Base-by-base conservation (phyloP, 2,888 invertebrate species). In the Ochropleura plecta region DNA sequence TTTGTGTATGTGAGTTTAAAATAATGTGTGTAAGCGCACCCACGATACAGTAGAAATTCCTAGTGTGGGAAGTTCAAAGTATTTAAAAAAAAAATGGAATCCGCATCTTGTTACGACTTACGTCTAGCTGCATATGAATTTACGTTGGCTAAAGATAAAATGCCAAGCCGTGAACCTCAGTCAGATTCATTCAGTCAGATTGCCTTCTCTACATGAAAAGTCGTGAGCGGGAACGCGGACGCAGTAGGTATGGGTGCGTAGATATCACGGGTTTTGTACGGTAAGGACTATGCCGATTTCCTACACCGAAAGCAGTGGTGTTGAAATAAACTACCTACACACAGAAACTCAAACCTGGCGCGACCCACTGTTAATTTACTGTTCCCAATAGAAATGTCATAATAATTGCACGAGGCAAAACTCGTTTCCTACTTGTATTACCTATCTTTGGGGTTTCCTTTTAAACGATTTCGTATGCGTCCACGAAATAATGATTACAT, bases 401-500 rank as follows among this genome's bases (percentile, higher is more conserved):
- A 44, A 49, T 30, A 69, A 64, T 51, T 20, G n/a, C 16, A 14
- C 8, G 10, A 40, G 0, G 9, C 6, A 9, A 18, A 49, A 64
- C 42, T 44, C 7, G 48, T 55, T 67, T 48, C 46, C 18, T 40
- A 40, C 53, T 48, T 40, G 20, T 40, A 75, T 53, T 44, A 18
- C 40, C 46, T 55, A 18, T 46, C 46, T 55, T 20, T 49, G 14
- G 5, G 12, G 53, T 78, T 77, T 73, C 60, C 82, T 59, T 67
- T 49, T 51, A 49, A 8, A 46, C 3, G 18, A 59, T 81, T 78
- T 78, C 73, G n/a, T 70, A 66, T 65, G 70, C 44, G 14, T 60
- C 49, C 49, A 76, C 62, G 48, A 70, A 81, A 60, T 73, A 51
- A 59, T 70, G 59, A 76, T 62, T 78, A 57, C 73, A 82, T 73